Conservation (phyloP, 2,888 invertebrate species). For the Galerucella calmariensis region DNA sequence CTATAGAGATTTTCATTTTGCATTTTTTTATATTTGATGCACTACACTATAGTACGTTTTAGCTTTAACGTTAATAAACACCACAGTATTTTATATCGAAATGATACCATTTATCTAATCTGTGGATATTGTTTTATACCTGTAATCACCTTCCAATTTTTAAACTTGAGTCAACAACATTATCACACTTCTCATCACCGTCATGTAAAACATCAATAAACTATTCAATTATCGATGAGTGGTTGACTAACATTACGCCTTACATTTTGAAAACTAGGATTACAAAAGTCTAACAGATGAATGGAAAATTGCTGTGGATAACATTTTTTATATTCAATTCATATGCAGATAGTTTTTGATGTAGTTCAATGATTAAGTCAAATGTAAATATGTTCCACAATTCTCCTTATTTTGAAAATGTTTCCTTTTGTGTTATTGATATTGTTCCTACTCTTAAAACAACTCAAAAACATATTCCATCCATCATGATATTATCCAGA, state of each 20-base stretch:
- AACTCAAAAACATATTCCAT: too few species aligned
- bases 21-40: slow-evolving; percentile 20
- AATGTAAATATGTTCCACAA: too few species aligned
- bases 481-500: too few species aligned
- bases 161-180: slow-evolving; percentile 21
- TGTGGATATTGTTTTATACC: slow-evolving; percentile 21
- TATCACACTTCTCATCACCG: slow-evolving; percentile 15
- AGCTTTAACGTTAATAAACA: slow-evolving; percentile 4
- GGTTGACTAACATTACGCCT: neutral
- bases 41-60: neutral
- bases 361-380: too few species aligned
- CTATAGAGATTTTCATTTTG: slow-evolving; percentile 25
- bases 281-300: neutral
- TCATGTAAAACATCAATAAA: neutral
- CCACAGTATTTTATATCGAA: slow-evolving; percentile 29
- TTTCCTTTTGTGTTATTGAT: too few species aligned
- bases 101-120: slow-evolving; percentile 35
- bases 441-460: too few species aligned
- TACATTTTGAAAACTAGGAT: neutral
- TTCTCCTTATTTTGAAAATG: too few species aligned
- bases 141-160: slow-evolving; percentile 30
- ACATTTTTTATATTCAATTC: too few species aligned
- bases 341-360: too few species aligned
- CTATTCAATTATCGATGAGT: neutral
- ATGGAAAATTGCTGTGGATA: too few species aligned